Conservation (phyloP, 2,888 invertebrate genomes). For the Heliconius aoede region DNA sequence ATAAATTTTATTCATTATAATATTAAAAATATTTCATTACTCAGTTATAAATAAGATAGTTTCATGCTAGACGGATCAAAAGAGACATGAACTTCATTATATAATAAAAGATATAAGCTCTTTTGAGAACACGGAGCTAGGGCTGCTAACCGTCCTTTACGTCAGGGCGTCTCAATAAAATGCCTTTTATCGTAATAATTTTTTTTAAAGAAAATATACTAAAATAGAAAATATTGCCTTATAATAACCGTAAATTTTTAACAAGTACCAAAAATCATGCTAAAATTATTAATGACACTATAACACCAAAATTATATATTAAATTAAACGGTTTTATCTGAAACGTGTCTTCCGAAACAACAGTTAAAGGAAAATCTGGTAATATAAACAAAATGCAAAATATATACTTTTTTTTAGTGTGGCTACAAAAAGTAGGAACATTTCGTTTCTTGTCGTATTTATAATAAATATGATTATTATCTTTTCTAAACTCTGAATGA, state of each 20-base stretch:
- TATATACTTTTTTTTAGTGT: too few relatives aligned
- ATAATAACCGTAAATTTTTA: not conserved
- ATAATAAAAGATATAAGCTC: slow-evolving; percentile 8
- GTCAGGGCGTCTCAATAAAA: not conserved
- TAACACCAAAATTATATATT: not conserved
- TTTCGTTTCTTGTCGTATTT: too few relatives aligned
- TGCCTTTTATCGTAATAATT: not conserved
- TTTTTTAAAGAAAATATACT: not conserved
- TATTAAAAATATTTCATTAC: slow-evolving; percentile 17
- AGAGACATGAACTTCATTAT: not conserved
- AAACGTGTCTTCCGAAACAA: slow-evolving; percentile 13
- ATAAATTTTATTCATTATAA: slow-evolving; percentile 10
- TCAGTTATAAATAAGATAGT: slow-evolving; percentile 20
- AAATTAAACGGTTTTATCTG: not conserved
- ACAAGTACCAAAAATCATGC: slow-evolving; percentile 1
- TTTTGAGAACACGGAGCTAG: not conserved
- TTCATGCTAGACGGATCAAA: not conserved
- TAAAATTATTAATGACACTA: not conserved
- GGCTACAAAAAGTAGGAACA: too few relatives aligned
- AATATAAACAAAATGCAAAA: not conserved
- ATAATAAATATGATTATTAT: too few relatives aligned
- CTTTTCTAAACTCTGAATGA: not conserved
- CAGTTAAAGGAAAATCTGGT: too few relatives aligned
- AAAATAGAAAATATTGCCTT: not conserved
- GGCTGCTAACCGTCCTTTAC: not conserved